Percentiles rank a stretch among this genome's conserved stretches.
Conservation (phyloP, 2,888 invertebrate species). For the Ectemnius continuus region DNA sequence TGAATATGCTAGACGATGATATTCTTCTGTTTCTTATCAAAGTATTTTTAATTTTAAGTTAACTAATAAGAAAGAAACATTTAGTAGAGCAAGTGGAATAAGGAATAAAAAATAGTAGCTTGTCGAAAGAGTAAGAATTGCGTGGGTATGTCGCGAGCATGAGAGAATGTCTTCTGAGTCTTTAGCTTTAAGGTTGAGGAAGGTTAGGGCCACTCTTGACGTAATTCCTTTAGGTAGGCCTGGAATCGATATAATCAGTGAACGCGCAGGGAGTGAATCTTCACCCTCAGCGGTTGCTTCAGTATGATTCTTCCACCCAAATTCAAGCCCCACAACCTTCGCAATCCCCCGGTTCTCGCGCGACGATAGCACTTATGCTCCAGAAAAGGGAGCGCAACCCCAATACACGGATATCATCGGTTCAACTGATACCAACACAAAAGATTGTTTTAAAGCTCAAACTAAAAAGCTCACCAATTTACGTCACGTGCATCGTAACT, state of each 20-base stretch:
- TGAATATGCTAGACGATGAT: too few relatives aligned
- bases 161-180: slow-evolving; percentile 31
- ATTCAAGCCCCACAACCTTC: slow-evolving; percentile 45
- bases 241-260: slow-evolving; percentile 70
- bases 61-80: too few relatives aligned
- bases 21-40: too few relatives aligned
- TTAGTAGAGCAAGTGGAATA: too few relatives aligned
- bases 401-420: slow-evolving; percentile 23
- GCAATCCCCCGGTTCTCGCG: slow-evolving; percentile 44
- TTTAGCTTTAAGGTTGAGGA: slow-evolving; percentile 66
- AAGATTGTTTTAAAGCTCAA: background rate
- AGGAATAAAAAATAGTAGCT: too few relatives aligned
- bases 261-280: slow-evolving; percentile 53
- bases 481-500: too few relatives aligned
- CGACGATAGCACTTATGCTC: slow-evolving; percentile 22
- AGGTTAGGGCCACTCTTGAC: slow-evolving; percentile 67
- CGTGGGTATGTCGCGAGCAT: too few relatives aligned
- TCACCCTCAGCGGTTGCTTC: slow-evolving; percentile 50
- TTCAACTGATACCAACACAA: slow-evolving; percentile 17
- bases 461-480: too few relatives aligned
- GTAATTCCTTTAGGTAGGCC: slow-evolving; percentile 67
- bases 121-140: too few relatives aligned
- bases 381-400: slow-evolving; percentile 30
- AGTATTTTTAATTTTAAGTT: too few relatives aligned
- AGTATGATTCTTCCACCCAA: slow-evolving; percentile 61